Evolutionary conservation across 2,797 vertebrate genomes (phyloP).

Genomic region (Diceros bicornis): DNA sequence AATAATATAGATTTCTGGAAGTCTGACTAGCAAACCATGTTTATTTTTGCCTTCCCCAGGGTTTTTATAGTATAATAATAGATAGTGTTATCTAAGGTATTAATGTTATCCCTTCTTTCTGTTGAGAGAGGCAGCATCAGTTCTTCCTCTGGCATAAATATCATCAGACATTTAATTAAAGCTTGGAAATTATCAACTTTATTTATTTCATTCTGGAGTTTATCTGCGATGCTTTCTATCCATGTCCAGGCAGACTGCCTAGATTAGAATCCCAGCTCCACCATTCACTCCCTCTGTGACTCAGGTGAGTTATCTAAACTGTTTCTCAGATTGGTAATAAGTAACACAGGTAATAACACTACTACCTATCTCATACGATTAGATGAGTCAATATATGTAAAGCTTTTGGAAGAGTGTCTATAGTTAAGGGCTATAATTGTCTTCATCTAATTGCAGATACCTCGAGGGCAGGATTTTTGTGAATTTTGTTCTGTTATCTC

Average conservation of each 20-base stretch:
- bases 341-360: neutral
- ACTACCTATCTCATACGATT: neutral
- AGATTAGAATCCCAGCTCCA: neutral
- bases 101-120: neutral
- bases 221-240: neutral
- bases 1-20: neutral
- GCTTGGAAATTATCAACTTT: neutral
- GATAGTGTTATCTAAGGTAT: neutral
- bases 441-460: neutral
- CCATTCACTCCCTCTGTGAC: neutral
- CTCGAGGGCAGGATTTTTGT: neutral
- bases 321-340: neutral
- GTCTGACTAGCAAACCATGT: neutral
- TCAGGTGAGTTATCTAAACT: neutral
- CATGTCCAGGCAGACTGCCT: neutral
- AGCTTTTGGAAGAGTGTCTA: neutral
- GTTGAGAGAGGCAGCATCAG: neutral
- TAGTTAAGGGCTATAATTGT: neutral
- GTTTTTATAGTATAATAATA: neutral
- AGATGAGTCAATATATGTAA: neutral
- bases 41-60: neutral
- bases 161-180: conserved; percentile 14
- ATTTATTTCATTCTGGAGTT: conserved; percentile 30
- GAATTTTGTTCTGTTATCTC: neutral
- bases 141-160: neutral